Evolutionary conservation across 1,140 invertebrate genomes (phyloP).

Genomic region (Ceratitis capitata): DNA sequence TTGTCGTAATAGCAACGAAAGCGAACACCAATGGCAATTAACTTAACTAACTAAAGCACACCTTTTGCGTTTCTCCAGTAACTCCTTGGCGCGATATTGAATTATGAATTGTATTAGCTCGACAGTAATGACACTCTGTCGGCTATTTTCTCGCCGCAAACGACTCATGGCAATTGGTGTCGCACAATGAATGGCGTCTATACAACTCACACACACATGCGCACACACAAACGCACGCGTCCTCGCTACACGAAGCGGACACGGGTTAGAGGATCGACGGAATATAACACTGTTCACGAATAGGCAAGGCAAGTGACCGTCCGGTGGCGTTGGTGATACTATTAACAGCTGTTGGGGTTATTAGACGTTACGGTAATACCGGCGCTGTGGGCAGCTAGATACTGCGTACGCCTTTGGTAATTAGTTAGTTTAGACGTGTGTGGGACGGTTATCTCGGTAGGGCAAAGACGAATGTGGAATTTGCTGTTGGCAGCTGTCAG

Average conservation of each 20-base stretch:
- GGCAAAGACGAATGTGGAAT: background rate
- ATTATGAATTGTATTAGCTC: constrained; percentile 65
- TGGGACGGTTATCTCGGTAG: background rate
- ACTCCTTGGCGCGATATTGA: constrained; percentile 64
- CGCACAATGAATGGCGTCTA: background rate
- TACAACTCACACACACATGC: background rate
- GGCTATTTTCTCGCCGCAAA: constrained; percentile 60
- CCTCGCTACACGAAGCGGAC: too few species aligned
- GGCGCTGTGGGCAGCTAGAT: background rate
- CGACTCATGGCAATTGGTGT: constrained; percentile 56
- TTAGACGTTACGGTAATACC: background rate
- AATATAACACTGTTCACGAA: background rate
- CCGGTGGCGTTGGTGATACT: background rate
- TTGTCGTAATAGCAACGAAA: background rate
- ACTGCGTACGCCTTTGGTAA: background rate
- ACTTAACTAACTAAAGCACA: constrained; percentile 46
- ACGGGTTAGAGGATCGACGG: background rate
- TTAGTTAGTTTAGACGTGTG: background rate
- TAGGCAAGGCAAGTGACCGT: background rate
- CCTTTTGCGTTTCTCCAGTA: constrained; percentile 64
- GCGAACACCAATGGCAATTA: background rate
- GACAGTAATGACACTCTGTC: constrained; percentile 63
- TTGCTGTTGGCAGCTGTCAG: background rate
- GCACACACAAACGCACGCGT: background rate
- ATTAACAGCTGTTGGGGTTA: constrained; percentile 13